These are phyloP conservation scores for Hyalella azteca DNA, from an alignment of 2,888 invertebrate genomes.

Conservation along the genomic window DNA sequence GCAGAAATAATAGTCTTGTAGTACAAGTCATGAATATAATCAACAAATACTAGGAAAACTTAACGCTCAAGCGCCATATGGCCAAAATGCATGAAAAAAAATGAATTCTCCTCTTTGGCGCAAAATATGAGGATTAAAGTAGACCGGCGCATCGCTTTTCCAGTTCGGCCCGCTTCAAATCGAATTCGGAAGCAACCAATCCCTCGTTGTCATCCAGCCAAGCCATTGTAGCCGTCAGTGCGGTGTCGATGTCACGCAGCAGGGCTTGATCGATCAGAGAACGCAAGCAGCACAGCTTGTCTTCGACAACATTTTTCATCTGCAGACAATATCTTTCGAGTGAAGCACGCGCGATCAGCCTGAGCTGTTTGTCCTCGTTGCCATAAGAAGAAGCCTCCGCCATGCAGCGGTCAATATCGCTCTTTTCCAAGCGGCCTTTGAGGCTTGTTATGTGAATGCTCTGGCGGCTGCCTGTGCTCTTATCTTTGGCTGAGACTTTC, in stretches of 20 bases:
- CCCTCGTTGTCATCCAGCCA: constrained; percentile 76
- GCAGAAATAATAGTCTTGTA: no score
- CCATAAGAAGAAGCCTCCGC: constrained; percentile 67
- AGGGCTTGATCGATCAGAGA: constrained; percentile 77
- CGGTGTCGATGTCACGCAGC: constrained; percentile 83
- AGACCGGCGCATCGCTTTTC: constrained; percentile 92
- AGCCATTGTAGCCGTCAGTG: constrained; percentile 79
- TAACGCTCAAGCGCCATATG: no score
- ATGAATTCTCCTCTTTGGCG: no score
- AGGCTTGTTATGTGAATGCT: constrained; percentile 76
- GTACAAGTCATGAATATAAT: no score
- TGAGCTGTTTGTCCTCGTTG: constrained; percentile 66
- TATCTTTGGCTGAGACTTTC: constrained; percentile 91
- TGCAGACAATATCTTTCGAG: constrained; percentile 65
- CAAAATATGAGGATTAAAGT: no score
- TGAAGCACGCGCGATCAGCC: constrained; percentile 65
- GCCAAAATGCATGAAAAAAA: no score
- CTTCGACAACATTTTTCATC: constrained; percentile 85
- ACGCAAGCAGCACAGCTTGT: constrained; percentile 62
- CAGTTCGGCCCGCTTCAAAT: constrained; percentile 92
- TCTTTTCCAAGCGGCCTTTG: constrained; percentile 71
- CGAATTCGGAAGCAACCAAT: constrained; percentile 93
- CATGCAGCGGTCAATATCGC: constrained; percentile 72
- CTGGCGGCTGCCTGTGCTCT: constrained; percentile 89
- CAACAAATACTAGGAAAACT: no score